Conservation (phyloP, 2,888 invertebrate genomes). For the Parapristionchus giblindavisi region DNA sequence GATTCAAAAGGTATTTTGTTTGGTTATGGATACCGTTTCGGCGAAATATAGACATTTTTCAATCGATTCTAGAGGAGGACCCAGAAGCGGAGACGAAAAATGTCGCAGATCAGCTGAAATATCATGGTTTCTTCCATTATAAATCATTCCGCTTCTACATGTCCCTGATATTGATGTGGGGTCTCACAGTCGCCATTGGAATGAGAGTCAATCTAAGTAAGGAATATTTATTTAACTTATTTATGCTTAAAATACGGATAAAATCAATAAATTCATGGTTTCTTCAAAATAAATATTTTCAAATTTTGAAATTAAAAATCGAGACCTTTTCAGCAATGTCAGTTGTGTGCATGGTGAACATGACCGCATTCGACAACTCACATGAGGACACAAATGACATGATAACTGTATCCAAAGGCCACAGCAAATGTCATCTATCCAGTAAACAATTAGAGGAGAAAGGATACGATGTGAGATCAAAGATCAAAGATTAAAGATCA, state of each 20-base stretch:
- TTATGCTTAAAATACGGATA: not conserved
- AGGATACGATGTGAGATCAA: conserved; percentile 27
- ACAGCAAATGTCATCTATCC: not conserved
- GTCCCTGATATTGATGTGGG: conserved; percentile 33
- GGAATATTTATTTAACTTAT: too few species aligned
- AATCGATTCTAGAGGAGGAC: too few species aligned
- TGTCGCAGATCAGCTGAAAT: too few species aligned
- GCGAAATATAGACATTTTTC: too few species aligned
- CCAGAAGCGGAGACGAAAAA: too few species aligned
- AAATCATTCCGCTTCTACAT: conserved; percentile 36
- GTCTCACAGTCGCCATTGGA: conserved; percentile 40
- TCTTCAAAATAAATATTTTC: not conserved
- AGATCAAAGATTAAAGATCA: not conserved
- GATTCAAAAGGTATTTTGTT: too few species aligned
- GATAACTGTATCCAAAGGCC: not conserved
- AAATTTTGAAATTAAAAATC: not conserved
- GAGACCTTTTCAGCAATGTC: conserved; percentile 47
- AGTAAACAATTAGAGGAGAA: not conserved
- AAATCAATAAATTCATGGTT: not conserved
- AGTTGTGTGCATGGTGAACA: conserved; percentile 60
- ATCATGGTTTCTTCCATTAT: conserved; percentile 33
- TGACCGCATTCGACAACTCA: conserved; percentile 41
- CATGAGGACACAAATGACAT: not conserved
- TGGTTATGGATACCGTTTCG: too few species aligned
- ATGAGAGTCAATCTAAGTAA: conserved; percentile 45